phyloP scores from a whole-genome alignment of 2,113 vertebrate genomes.

The Dromaius novaehollandiae region DNA sequence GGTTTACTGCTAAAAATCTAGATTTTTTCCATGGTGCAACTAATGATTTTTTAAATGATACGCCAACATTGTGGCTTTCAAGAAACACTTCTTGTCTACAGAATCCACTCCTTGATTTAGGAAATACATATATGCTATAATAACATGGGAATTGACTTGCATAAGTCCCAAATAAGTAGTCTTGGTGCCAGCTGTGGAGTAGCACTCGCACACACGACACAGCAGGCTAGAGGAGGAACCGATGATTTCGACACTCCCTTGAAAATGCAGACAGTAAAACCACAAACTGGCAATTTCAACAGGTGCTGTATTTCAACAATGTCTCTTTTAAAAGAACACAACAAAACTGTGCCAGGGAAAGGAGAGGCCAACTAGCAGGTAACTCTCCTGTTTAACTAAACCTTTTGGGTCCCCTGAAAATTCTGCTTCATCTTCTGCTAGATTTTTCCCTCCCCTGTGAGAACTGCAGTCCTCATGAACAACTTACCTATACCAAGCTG shows the following conservation, averaged over 20 bases:
- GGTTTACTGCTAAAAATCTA: neutral
- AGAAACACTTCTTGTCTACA: neutral
- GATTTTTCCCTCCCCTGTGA: neutral
- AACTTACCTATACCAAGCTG: neutral
- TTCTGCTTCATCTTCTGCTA: neutral
- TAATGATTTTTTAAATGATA: neutral
- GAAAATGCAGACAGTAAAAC: neutral
- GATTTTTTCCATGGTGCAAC: neutral
- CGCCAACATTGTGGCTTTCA: neutral
- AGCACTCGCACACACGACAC: neutral
- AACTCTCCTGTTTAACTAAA: neutral
- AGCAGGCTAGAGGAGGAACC: neutral
- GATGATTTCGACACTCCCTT: neutral
- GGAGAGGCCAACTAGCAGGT: neutral
- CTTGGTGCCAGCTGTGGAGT: neutral
- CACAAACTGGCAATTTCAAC: neutral
- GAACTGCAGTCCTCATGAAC: neutral
- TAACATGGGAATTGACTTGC: neutral
- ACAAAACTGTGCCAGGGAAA: neutral
- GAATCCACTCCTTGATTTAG: neutral
- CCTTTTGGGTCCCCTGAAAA: neutral
- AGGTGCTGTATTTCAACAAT: neutral
- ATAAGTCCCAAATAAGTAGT: neutral
- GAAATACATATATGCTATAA: neutral
- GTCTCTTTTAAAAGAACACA: neutral